Evolutionary conservation across 2,797 vertebrate species (phyloP).

Genomic region (Prionace glauca): DNA sequence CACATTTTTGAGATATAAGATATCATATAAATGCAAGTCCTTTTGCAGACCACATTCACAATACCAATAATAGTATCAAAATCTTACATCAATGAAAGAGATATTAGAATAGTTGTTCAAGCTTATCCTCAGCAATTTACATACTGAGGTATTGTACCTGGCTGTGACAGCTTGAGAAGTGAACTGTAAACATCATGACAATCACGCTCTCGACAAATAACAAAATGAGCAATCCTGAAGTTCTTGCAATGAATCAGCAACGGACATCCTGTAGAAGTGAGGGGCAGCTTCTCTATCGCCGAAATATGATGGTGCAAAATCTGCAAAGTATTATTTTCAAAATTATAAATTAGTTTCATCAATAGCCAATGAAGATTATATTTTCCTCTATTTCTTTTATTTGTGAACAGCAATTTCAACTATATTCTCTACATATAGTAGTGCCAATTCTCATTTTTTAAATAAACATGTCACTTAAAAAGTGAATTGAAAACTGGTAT

Average conservation of each 20-base stretch:
- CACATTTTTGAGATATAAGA: background rate
- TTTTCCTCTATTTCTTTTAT: background rate
- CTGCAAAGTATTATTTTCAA: conserved; percentile 47
- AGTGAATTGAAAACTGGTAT: background rate
- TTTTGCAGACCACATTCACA: background rate
- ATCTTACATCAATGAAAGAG: background rate
- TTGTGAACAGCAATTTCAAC: conserved; percentile 3
- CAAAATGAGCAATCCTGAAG: conserved; percentile 61
- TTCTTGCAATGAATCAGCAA: conserved; percentile 69
- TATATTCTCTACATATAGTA: background rate
- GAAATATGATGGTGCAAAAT: conserved; percentile 68
- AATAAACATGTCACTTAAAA: background rate
- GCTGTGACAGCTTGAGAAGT: conserved; percentile 66
- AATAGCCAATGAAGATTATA: background rate
- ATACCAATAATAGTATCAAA: background rate
- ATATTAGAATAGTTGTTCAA: background rate
- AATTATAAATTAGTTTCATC: background rate
- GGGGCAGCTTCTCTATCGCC: conserved; percentile 60
- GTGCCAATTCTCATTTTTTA: background rate
- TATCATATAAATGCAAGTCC: background rate
- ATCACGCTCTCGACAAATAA: conserved; percentile 62
- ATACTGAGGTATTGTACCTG: conserved; percentile 54
- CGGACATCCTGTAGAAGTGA: conserved; percentile 56
- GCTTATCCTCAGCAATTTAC: background rate
- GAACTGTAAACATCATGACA: conserved; percentile 65